Evolutionary conservation across 2,888 invertebrate species (phyloP).

Genomic region (Rhamnusium bicolor): DNA sequence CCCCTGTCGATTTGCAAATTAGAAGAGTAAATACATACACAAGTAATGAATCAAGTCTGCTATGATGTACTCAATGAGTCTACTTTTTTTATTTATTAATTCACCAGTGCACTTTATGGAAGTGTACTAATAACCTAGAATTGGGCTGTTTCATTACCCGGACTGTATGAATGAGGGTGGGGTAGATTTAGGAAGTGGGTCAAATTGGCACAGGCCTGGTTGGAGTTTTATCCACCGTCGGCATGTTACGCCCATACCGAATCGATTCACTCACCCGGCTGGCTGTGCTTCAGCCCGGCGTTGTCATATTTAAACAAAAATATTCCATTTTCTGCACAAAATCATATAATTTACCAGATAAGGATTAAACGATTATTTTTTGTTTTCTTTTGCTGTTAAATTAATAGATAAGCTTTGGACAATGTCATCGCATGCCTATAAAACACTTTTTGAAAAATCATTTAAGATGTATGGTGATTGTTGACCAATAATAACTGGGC

Average conservation of each 20-base stretch:
- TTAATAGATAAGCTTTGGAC: no score
- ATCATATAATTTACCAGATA: not conserved
- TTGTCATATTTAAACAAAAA: slow-evolving; percentile 23
- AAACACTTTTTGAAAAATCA: no score
- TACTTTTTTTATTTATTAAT: not conserved
- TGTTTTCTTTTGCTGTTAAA: no score
- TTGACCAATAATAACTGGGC: no score
- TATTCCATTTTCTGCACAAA: not conserved
- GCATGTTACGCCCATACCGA: slow-evolving; percentile 28
- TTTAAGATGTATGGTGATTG: no score
- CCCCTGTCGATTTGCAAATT: not conserved
- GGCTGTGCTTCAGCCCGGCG: slow-evolving; percentile 12
- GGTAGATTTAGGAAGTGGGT: slow-evolving; percentile 55
- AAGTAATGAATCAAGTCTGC: not conserved
- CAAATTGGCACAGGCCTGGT: slow-evolving; percentile 55
- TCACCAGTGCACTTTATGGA: not conserved
- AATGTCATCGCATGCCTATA: no score
- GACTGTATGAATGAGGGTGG: slow-evolving; percentile 48
- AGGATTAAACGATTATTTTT: not conserved
- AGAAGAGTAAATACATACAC: not conserved
- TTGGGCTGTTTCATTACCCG: slow-evolving; percentile 40
- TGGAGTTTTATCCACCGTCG: slow-evolving; percentile 47
- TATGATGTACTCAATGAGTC: not conserved
- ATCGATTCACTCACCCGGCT: slow-evolving; percentile 2
- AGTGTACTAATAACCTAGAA: slow-evolving; percentile 13